Conservation (phyloP, 1,140 invertebrate species). For the Tyrophagus putrescentiae region DNA sequence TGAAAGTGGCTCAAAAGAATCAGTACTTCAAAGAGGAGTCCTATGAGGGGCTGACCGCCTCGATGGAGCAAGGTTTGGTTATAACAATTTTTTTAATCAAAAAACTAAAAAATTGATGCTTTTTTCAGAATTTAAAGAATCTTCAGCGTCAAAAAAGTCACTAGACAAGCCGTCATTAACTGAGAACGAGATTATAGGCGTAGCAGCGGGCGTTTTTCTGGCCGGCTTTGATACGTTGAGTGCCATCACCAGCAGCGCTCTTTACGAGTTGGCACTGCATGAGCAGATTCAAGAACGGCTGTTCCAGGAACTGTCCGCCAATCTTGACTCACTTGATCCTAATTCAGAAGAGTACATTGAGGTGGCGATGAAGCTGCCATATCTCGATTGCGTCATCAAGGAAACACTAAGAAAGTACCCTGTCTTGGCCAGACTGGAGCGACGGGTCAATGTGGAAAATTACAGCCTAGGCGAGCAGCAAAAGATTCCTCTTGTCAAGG, state of each 20-base stretch:
- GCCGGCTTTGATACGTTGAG: background rate
- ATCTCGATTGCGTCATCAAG: conserved; percentile 32
- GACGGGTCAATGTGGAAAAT: background rate
- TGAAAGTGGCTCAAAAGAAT: no score
- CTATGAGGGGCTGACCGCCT: no score
- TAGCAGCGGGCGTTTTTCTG: background rate
- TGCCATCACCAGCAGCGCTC: background rate
- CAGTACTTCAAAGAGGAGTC: no score
- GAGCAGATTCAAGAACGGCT: background rate
- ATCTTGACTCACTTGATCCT: background rate
- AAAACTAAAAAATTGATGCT: no score
- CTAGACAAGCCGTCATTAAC: background rate
- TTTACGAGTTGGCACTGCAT: background rate
- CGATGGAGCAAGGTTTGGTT: no score
- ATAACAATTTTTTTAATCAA: no score
- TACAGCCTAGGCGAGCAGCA: background rate
- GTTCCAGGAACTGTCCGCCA: background rate
- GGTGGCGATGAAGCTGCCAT: conserved; percentile 29
- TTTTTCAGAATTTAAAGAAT: no score
- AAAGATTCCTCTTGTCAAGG: background rate
- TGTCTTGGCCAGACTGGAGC: conserved; percentile 21
- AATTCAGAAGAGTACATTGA: conserved; percentile 23
- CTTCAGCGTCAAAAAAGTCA: no score
- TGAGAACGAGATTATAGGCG: background rate
- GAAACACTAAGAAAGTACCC: conserved; percentile 33